Conservation (phyloP, 2,113 vertebrate genomes). For the Silurus glanis region DNA sequence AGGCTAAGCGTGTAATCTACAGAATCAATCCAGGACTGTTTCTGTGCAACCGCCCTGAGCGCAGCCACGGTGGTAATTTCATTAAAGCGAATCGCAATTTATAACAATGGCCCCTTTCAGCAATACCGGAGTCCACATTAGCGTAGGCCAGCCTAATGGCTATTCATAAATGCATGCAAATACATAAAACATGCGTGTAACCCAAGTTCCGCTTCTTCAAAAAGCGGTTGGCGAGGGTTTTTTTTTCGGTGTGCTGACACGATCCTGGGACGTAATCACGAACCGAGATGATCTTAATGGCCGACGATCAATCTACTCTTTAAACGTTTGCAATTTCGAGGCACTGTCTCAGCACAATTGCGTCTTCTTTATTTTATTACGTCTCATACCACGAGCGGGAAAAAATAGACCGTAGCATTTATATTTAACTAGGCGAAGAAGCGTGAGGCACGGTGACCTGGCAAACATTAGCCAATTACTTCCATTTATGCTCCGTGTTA, state of each 20-base stretch:
- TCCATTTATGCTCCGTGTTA: slow-evolving; percentile 51
- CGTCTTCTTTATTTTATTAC: slow-evolving; percentile 65
- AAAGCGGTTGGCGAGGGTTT: not conserved
- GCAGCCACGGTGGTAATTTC: slow-evolving; percentile 23
- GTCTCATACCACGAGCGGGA: slow-evolving; percentile 57
- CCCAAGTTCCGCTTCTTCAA: not conserved
- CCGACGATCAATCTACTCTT: slow-evolving; percentile 65
- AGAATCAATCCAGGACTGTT: slow-evolving; percentile 2
- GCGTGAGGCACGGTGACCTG: slow-evolving; percentile 56
- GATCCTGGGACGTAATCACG: slow-evolving; percentile 42
- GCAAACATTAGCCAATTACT: slow-evolving; percentile 71
- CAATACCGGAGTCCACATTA: slow-evolving; percentile 24
- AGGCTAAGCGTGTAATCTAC: slow-evolving; percentile 1
- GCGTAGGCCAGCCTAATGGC: slow-evolving; percentile 5
- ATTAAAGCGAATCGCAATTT: slow-evolving; percentile 32
- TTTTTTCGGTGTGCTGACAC: not conserved
- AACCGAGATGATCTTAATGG: slow-evolving; percentile 71
- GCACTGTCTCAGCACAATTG: slow-evolving; percentile 71
- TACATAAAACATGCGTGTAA: not conserved
- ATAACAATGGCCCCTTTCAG: slow-evolving; percentile 33
- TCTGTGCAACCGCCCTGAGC: not conserved
- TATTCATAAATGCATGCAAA: slow-evolving; percentile 36
- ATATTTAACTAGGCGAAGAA: slow-evolving; percentile 62
- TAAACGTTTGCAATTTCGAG: slow-evolving; percentile 64
- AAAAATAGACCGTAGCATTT: slow-evolving; percentile 61